phyloP scores from a whole-genome alignment of 23 tunicate species.

The Styela plicata region DNA sequence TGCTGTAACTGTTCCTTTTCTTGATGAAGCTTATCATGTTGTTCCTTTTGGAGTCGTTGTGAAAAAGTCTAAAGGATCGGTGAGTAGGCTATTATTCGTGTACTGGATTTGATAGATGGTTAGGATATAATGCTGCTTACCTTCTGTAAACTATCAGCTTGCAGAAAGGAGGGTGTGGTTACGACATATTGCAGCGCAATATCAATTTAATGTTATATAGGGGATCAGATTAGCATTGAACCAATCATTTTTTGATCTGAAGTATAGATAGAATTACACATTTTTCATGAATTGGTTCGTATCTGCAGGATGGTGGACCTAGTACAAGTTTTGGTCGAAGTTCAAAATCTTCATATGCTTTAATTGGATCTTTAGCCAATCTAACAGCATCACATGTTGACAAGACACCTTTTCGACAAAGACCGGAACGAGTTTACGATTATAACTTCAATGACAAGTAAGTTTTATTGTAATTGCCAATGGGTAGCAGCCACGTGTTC shows the following conservation, averaged over 20 bases:
- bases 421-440: slow-evolving; percentile 63
- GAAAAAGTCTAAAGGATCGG: slow-evolving; percentile 49
- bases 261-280: neutral
- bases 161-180: too few species aligned
- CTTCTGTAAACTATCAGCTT: too few species aligned
- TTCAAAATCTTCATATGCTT: slow-evolving; percentile 40
- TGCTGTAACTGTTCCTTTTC: slow-evolving; percentile 73
- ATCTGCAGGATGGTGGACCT: slow-evolving; percentile 1
- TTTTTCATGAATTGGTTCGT: neutral
- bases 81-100: too few species aligned
- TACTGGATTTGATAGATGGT: too few species aligned
- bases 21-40: slow-evolving; percentile 87
- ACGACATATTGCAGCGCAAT: too few species aligned
- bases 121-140: too few species aligned
- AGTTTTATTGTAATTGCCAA: too few species aligned
- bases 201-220: too few species aligned
- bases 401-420: slow-evolving; percentile 57
- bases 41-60: slow-evolving; percentile 88
- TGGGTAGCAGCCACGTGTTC: too few species aligned
- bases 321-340: neutral
- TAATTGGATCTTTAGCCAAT: slow-evolving; percentile 69
- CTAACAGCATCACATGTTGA: slow-evolving; percentile 67
- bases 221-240: too few species aligned
- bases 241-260: too few species aligned
- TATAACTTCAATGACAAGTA: slow-evolving; percentile 66